Conservation (phyloP, 2,888 invertebrate genomes). For the Rotaria magnacalcarata region DNA sequence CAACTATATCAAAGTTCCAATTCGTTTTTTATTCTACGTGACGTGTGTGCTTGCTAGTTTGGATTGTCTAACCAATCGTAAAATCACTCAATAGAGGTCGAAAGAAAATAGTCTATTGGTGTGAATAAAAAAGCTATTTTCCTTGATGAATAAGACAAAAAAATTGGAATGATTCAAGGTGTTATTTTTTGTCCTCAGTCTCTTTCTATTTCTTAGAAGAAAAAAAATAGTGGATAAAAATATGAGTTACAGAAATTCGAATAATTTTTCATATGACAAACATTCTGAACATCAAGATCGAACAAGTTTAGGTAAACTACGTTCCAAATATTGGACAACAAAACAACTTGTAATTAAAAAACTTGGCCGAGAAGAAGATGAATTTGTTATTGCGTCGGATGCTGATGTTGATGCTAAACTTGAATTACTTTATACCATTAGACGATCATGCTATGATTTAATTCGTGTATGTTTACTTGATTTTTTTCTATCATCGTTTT, state of each 20-base stretch:
- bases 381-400: constrained; percentile 89
- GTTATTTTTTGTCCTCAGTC: background rate
- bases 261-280: constrained; percentile 35
- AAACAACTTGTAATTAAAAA: constrained; percentile 88
- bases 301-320: constrained; percentile 68
- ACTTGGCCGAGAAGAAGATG: constrained; percentile 92
- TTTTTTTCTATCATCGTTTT: background rate
- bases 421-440: constrained; percentile 62
- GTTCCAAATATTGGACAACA: constrained; percentile 95
- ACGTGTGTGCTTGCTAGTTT: background rate
- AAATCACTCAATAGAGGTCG: background rate
- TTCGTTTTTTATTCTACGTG: background rate
- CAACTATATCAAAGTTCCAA: no score
- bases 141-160: background rate
- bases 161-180: constrained; percentile 21
- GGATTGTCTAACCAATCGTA: background rate
- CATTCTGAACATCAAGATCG: constrained; percentile 45
- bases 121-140: background rate
- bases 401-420: constrained; percentile 92
- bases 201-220: background rate
- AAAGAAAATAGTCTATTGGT: background rate
- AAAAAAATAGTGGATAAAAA: background rate
- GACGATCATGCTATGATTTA: background rate
- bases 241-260: background rate
- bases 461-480: background rate